Evolutionary conservation across 2,113 vertebrate species (phyloP).

Genomic region (Myanophis thanlyinensis): DNA sequence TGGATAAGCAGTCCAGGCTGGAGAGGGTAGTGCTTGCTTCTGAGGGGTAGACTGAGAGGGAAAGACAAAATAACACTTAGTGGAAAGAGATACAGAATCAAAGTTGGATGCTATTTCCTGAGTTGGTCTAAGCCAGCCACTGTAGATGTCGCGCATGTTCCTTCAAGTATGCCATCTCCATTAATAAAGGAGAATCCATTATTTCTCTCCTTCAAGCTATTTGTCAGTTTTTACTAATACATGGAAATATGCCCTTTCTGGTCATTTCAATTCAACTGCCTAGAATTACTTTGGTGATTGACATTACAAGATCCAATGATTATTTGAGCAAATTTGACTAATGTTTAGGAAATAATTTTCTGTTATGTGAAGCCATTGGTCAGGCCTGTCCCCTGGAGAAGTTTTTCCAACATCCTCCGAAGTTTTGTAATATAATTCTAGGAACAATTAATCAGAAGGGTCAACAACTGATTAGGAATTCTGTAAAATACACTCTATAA

Average conservation of each 20-base stretch:
- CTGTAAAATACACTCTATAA: not conserved
- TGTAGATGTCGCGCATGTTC: too few species aligned
- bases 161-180: not conserved
- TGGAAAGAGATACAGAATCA: not conserved
- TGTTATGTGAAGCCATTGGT: not conserved
- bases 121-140: not conserved
- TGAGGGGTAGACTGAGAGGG: constrained; percentile 63
- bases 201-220: not conserved
- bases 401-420: not conserved
- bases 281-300: not conserved
- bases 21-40: constrained; percentile 77
- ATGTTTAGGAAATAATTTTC: not conserved
- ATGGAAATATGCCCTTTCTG: not conserved
- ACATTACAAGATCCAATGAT: not conserved
- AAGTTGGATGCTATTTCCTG: too few species aligned
- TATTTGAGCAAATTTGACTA: not conserved
- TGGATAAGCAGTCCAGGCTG: constrained; percentile 93
- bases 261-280: not conserved
- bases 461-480: not conserved
- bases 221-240: not conserved
- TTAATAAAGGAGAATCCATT: not conserved
- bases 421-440: not conserved
- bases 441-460: not conserved
- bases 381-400: not conserved
- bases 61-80: constrained; percentile 5